A percentile compares a stretch with the other conserved stretches of the same genome.
These are phyloP conservation scores for Maccullochella peelii DNA, from an alignment of 2,113 vertebrate genomes.

Conservation along the genomic window DNA sequence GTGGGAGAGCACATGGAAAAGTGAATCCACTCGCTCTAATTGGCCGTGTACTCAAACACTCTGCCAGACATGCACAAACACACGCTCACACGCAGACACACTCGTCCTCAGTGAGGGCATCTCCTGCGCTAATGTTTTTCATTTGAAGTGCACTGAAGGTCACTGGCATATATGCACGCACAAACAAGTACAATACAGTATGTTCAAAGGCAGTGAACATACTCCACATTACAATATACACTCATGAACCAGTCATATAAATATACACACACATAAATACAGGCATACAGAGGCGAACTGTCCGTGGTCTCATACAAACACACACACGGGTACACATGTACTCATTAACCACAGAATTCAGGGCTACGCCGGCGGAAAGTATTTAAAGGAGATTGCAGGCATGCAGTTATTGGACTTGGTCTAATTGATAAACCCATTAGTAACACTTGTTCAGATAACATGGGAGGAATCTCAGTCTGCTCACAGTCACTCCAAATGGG, in stretches of 20 bases:
- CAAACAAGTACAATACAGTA: not conserved
- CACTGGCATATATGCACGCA: not conserved
- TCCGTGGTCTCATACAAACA: not conserved
- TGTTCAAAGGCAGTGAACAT: not conserved
- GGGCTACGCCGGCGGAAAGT: conserved; percentile 67
- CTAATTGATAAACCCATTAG: conserved; percentile 99
- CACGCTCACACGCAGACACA: conserved; percentile 3
- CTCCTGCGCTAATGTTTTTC: conserved; percentile 4
- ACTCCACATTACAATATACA: not conserved
- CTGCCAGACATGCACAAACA: not conserved
- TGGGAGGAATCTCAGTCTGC: conserved; percentile 93
- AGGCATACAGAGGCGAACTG: conserved; percentile 14
- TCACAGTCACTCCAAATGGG: conserved; percentile 97
- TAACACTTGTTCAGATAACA: conserved; percentile 99
- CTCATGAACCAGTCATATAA: not conserved
- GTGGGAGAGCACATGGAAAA: conserved; percentile 37
- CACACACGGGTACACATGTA: conserved; percentile 23
- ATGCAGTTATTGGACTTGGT: conserved; percentile 89
- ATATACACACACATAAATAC: not conserved
- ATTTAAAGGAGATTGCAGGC: conserved; percentile 92
- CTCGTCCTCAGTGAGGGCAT: not conserved
- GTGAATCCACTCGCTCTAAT: conserved; percentile 63
- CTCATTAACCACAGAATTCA: conserved; percentile 76
- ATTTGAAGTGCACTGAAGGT: conserved; percentile 13
- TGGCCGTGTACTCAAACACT: conserved; percentile 57